phyloP scores from a whole-genome alignment of 2,888 invertebrate species.

The Andrena haemorrhoa region DNA sequence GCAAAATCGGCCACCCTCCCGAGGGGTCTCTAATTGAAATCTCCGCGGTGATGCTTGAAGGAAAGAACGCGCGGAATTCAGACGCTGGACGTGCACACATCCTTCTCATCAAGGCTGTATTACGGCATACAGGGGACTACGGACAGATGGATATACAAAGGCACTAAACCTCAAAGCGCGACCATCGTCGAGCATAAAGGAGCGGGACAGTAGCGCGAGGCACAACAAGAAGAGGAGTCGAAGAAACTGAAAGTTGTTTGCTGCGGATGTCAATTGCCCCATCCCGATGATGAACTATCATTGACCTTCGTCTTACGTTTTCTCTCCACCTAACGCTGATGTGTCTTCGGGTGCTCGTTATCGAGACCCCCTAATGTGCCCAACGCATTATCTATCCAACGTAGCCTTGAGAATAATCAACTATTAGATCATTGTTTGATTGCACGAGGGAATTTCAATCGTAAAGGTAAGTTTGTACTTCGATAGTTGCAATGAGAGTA shows the following conservation, averaged over 20 bases:
- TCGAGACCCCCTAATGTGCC: not conserved
- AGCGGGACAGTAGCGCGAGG: slow-evolving; percentile 28
- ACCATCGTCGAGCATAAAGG: slow-evolving; percentile 8
- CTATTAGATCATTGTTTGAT: too few species aligned
- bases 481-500: too few species aligned
- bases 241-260: slow-evolving; percentile 75
- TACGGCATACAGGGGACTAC: slow-evolving; percentile 47
- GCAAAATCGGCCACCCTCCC: slow-evolving; percentile 17
- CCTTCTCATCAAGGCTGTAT: slow-evolving; percentile 63
- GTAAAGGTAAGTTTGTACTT: too few species aligned
- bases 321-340: not conserved
- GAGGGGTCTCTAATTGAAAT: slow-evolving; percentile 43
- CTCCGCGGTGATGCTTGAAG: slow-evolving; percentile 45
- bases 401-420: not conserved
- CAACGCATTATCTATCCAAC: not conserved
- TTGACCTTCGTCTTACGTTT: slow-evolving; percentile 63
- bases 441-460: too few species aligned
- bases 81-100: slow-evolving; percentile 44
- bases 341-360: not conserved
- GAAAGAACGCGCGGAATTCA: slow-evolving; percentile 61
- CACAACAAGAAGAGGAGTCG: slow-evolving; percentile 22
- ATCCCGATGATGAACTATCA: slow-evolving; percentile 44
- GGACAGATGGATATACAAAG: slow-evolving; percentile 41
- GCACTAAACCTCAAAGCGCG: slow-evolving; percentile 53
- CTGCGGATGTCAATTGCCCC: slow-evolving; percentile 55